Evolutionary conservation across 1,140 invertebrate genomes (phyloP), one percentile per base, ranked within the genome.

Genomic region (Scaptomyza pallida): DNA sequence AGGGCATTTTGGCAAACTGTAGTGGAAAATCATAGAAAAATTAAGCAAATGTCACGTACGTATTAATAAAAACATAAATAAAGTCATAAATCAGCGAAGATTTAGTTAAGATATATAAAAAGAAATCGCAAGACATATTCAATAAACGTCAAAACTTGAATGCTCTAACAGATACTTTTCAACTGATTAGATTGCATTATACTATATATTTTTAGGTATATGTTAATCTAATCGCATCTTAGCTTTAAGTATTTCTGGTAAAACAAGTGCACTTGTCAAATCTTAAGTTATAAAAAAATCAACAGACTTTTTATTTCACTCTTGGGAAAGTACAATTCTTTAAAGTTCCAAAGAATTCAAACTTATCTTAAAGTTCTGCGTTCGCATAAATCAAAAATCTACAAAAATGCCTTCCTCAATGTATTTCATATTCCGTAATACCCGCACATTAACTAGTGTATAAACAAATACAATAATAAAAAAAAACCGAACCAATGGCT

Each of bases 31-130:
- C 33, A 26, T 23, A 30, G 54, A 23, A 64, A 79, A 86, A 81
- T 86, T 75, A 50, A n/a, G 61, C 65, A 71, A 76, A 81, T 77
- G 82, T 86, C 77, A 86, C 82, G 81, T 70, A 56, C 77, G 47
- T 50, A 47, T 17, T 52, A 60, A 65, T 43, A 35, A 62, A 68
- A 72, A 68, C 62, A 70, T 67, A 69, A 65, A 76, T 86, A 71
- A 60, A 74, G 52, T 23, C 19, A 55, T 44, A 67, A 68, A 81
- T 74, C 62, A 77, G 70, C 19, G 56, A 67, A 55, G 67, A 71
- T 62, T 16, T 26, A 56, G 12, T 26, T 26, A 17, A 10, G 21
- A 21, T 2, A 23, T 43, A 33, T 17, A 37, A 12, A 5, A 2
- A 12, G 33, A 35, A 12, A 35, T 12, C 3, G 9, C 10, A 12